Base-by-base conservation (phyloP, 2,113 vertebrate genomes). In the Gobio gobio region DNA sequence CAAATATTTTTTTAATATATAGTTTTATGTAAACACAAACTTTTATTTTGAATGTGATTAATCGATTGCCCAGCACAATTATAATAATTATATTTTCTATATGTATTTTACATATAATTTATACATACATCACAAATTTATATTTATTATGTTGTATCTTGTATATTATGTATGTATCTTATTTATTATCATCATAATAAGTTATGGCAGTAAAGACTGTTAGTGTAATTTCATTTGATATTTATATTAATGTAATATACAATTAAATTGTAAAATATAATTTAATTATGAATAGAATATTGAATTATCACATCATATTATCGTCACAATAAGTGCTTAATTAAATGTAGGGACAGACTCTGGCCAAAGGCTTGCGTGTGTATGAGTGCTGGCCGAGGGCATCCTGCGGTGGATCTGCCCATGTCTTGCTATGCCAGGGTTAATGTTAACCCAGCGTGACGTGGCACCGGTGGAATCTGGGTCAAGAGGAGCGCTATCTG, bases 371-470 rank as follows among this genome's bases (percentile, higher is more conserved):
- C 1, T 7, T 47, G 13, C 8, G 56, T 51, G 59, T 49, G 43
- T 66, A 16, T 36, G 36, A 22, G 14, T 16, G n/a, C 29, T 29
- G 51, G 43, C 24, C 45, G 33, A 18, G 54, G 89, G 56, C 88
- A 89, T 14, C 77, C 77, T 59, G 22, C 66, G 51, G 86, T 33
- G 8, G 16, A 91, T 88, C 91, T 92, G 90, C 64, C 29, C 84
- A 33, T 86, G 90, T 92, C 93, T 90, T 40, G 93, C 90, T 89
- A 90, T 89, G 86, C 61, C 88, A 87, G 80, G 89, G 49, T 49
- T 85, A 92, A 88, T 90, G 73, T 88, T 94, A 94, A 95, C 94
- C 59, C 87, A 64, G 78, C 82, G 90, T 93, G 93, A 90, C 91
- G 75, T 90, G 91, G 90, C 93, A 83, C 40, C 83, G 88, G 68